A percentile compares a stretch with the other conserved stretches of the same genome.
Conservation (phyloP, 2,797 vertebrate species). For the Poeciliopsis presidionis region DNA sequence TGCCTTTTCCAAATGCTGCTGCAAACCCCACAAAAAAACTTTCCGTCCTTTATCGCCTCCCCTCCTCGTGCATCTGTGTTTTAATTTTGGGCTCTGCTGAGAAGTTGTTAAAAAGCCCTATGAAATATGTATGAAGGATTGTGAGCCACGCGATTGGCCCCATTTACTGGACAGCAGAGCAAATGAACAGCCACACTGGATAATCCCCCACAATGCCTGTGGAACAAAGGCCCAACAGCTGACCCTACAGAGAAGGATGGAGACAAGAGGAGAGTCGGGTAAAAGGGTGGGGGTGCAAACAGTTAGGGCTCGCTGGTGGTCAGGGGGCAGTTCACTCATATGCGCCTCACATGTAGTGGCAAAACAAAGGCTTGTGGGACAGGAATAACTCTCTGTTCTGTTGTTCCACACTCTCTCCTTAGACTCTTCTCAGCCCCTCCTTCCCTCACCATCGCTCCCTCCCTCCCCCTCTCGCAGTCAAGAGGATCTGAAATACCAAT, state of each 20-base stretch:
- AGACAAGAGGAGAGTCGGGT: slow-evolving; percentile 1
- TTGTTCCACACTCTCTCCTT: slow-evolving; percentile 63
- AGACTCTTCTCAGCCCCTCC: slow-evolving; percentile 80
- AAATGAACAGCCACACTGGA: slow-evolving; percentile 89
- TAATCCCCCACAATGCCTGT: slow-evolving; percentile 98
- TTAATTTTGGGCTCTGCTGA: slow-evolving; percentile 76
- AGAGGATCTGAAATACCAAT: slow-evolving; percentile 99
- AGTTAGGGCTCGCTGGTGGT: slow-evolving; percentile 94
- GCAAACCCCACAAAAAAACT: slow-evolving; percentile 9
- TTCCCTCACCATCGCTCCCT: slow-evolving; percentile 66
- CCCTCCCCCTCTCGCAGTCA: slow-evolving; percentile 94
- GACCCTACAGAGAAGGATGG: slow-evolving; percentile 88
- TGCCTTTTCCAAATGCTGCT: slow-evolving; percentile 49
- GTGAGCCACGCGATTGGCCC: slow-evolving; percentile 90
- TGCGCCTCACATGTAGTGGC: slow-evolving; percentile 77
- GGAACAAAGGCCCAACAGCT: slow-evolving; percentile 99
- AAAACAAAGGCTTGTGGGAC: slow-evolving; percentile 94
- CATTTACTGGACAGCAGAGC: slow-evolving; percentile 95
- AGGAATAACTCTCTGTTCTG: slow-evolving; percentile 87
- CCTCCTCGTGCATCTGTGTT: slow-evolving; percentile 81
- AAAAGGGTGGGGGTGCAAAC: slow-evolving; percentile 77
- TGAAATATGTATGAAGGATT: slow-evolving; percentile 87
- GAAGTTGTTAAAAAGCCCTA: slow-evolving; percentile 79
- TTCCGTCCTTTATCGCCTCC: slow-evolving; percentile 53
- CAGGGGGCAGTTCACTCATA: slow-evolving; percentile 73